Evolutionary conservation across 2,113 vertebrate species (phyloP).

Genomic region (Odocoileus virginianus): DNA sequence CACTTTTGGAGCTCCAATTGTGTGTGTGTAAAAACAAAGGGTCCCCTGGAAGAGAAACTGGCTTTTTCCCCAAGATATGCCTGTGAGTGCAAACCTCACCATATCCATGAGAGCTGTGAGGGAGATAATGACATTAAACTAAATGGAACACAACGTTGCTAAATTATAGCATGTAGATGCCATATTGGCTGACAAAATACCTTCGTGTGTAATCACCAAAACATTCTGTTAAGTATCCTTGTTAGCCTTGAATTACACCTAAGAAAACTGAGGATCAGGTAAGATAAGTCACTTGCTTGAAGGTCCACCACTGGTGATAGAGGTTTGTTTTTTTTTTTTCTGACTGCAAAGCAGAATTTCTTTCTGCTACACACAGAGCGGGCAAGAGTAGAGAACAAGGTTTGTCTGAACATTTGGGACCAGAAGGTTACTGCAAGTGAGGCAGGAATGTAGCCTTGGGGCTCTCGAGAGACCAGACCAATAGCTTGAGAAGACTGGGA

Average conservation of each 20-base stretch:
- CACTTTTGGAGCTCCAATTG: not conserved
- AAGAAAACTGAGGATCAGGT: not conserved
- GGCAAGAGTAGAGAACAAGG: not conserved
- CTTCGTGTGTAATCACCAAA: not conserved
- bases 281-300: not conserved
- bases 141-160: not conserved
- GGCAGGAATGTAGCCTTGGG: not conserved
- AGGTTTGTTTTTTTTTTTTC: not conserved
- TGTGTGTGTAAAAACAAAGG: not conserved
- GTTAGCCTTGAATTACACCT: not conserved
- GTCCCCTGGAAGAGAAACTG: not conserved
- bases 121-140: not conserved
- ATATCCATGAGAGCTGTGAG: not conserved
- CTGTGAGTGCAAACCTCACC: not conserved
- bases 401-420: no score
- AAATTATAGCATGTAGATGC: not conserved
- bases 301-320: not conserved
- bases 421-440: fast-evolving
- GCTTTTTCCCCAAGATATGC: not conserved
- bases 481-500: not conserved
- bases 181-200: not conserved
- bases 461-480: not conserved
- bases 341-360: not conserved
- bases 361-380: not conserved
- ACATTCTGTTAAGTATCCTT: not conserved